These are phyloP conservation scores for Ctenopoma kingsleyae DNA, from an alignment of 2,797 vertebrate genomes.

Conservation along the genomic window DNA sequence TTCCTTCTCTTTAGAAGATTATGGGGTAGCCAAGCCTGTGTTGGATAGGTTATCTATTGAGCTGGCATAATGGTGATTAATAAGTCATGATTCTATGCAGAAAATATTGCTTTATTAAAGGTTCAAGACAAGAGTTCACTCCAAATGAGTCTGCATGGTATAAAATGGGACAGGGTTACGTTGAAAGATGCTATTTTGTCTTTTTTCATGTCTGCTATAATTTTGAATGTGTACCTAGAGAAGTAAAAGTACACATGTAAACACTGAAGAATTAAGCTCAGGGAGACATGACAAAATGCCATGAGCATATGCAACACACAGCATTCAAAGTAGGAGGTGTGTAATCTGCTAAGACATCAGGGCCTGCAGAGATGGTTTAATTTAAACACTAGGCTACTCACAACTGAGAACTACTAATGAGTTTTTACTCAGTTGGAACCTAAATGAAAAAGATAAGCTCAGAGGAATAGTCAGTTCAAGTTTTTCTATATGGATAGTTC, in stretches of 20 bases:
- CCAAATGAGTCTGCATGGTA: constrained; percentile 28
- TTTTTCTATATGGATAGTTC: constrained; percentile 67
- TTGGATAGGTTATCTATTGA: constrained; percentile 46
- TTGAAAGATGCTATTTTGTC: not conserved
- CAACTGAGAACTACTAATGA: constrained; percentile 59
- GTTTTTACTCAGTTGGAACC: constrained; percentile 66
- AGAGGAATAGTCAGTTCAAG: constrained; percentile 60
- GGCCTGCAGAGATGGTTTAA: constrained; percentile 55
- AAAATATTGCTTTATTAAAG: constrained; percentile 43
- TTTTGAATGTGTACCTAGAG: not conserved
- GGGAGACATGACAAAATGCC: constrained; percentile 11
- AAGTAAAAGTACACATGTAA: not conserved
- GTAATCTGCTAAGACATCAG: constrained; percentile 48
- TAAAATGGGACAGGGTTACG: not conserved
- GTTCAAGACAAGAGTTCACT: constrained; percentile 31
- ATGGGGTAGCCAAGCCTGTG: constrained; percentile 34
- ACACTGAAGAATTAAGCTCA: constrained; percentile 13
- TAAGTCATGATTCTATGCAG: constrained; percentile 43
- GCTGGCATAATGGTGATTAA: constrained; percentile 51
- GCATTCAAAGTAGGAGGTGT: constrained; percentile 34
- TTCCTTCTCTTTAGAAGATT: constrained; percentile 48
- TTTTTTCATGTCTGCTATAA: not conserved
- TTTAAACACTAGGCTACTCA: constrained; percentile 60
- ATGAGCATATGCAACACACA: constrained; percentile 12
- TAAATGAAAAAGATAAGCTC: constrained; percentile 74